A percentile compares a stretch with the other conserved stretches of the same genome.
phyloP scores from a whole-genome alignment of 2,113 vertebrate species.

The Triplophysa siluroides region DNA sequence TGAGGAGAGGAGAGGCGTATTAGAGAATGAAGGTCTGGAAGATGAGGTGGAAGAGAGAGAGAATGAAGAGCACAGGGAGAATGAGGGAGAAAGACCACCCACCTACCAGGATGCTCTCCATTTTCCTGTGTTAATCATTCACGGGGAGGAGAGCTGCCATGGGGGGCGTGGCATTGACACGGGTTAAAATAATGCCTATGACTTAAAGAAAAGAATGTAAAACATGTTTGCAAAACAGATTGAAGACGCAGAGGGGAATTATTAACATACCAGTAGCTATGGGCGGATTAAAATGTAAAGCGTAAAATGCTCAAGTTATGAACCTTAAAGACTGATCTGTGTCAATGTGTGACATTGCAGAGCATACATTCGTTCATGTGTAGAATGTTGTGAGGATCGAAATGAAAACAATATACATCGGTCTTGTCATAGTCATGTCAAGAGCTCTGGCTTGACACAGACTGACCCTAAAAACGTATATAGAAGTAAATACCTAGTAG shows the following conservation, averaged over 20 bases:
- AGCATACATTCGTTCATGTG: slow-evolving; percentile 22
- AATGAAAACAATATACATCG: slow-evolving; percentile 29
- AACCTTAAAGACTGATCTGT: not conserved
- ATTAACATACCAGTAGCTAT: too few relatives aligned
- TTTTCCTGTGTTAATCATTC: slow-evolving; percentile 78
- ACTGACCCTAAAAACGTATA: slow-evolving; percentile 11
- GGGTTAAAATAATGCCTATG: slow-evolving; percentile 29
- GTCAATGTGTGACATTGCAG: slow-evolving; percentile 5
- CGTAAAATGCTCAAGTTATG: not conserved
- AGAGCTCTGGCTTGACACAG: slow-evolving; percentile 10
- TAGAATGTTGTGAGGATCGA: slow-evolving; percentile 25
- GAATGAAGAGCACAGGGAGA: slow-evolving; percentile 37
- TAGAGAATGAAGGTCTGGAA: slow-evolving; percentile 50
- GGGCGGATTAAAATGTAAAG: not conserved
- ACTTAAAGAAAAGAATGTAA: slow-evolving; percentile 30
- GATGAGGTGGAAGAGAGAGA: slow-evolving; percentile 46
- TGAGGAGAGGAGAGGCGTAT: slow-evolving; percentile 57
- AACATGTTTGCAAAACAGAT: slow-evolving; percentile 30
- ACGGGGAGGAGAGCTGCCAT: slow-evolving; percentile 73
- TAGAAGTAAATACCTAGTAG: slow-evolving; percentile 20
- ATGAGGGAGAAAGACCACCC: slow-evolving; percentile 63
- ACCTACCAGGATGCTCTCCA: slow-evolving; percentile 77
- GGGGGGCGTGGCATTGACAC: slow-evolving; percentile 53
- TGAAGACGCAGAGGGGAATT: not conserved
- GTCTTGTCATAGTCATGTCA: slow-evolving; percentile 7